Conservation (phyloP, 1,140 invertebrate species). For the Hestina assimilis region DNA sequence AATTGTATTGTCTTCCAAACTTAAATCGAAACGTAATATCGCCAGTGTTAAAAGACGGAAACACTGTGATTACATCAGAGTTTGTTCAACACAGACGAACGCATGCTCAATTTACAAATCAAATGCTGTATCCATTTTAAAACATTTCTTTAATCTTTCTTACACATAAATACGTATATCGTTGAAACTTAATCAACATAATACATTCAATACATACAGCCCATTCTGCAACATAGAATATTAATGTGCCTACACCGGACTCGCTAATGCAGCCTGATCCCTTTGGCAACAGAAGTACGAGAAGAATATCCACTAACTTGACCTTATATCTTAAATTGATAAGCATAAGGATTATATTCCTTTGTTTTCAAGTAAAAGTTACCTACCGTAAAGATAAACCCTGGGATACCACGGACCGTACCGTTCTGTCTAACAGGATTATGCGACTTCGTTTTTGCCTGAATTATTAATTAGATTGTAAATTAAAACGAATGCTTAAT, state of each 20-base stretch:
- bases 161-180: no score
- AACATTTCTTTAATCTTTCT: no score
- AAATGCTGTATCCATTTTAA: no score
- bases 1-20: no score
- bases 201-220: constrained; percentile 35
- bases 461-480: constrained; percentile 38
- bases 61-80: no score
- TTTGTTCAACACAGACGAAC: no score
- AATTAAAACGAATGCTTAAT: constrained; percentile 29
- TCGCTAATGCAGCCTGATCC: constrained; percentile 48
- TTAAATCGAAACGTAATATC: no score
- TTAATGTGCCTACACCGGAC: constrained; percentile 46
- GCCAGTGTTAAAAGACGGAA: no score
- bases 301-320: constrained; percentile 10
- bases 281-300: constrained; percentile 28
- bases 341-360: constrained; percentile 11
- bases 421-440: constrained; percentile 48
- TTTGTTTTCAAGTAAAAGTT: constrained; percentile 2
- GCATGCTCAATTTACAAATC: no score
- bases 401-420: constrained; percentile 31
- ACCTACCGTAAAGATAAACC: constrained; percentile 29
- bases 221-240: constrained; percentile 59
- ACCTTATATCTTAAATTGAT: constrained; percentile 2
- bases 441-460: constrained; percentile 42
- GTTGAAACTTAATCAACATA: not conserved